Conservation (phyloP, 92 coral and sea anemone species). For the Scolanthus callimorphus region DNA sequence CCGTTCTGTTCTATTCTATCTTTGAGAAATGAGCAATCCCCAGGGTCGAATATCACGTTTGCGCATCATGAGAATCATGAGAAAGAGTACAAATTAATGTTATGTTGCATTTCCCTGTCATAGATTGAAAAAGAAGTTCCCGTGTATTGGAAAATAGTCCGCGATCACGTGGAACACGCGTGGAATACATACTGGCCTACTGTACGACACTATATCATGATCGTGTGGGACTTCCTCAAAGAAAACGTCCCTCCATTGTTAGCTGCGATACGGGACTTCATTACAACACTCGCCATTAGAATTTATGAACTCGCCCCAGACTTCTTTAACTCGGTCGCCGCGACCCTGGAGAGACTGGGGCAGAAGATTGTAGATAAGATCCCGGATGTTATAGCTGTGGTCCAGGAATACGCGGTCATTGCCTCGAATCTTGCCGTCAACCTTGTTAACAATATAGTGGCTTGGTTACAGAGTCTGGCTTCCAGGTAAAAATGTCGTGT, state of each 20-base stretch:
- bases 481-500: constrained; percentile 46
- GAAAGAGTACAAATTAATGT: too few relatives aligned
- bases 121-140: constrained; percentile 80
- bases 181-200: constrained; percentile 80
- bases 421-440: constrained; percentile 77
- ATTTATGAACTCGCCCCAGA: constrained; percentile 93
- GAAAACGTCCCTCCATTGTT: constrained; percentile 73
- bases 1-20: too few relatives aligned
- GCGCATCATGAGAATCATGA: too few relatives aligned
- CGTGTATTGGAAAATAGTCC: constrained; percentile 58
- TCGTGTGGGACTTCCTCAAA: constrained; percentile 70
- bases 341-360: constrained; percentile 71
- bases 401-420: constrained; percentile 85
- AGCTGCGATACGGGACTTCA: constrained; percentile 54
- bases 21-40: too few relatives aligned
- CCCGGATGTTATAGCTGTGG: constrained; percentile 89
- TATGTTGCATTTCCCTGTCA: neutral
- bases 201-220: constrained; percentile 58
- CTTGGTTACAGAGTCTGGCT: constrained; percentile 59
- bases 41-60: too few relatives aligned
- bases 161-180: constrained; percentile 35
- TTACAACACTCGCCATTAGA: constrained; percentile 32
- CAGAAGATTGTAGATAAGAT: constrained; percentile 74
- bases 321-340: constrained; percentile 76
- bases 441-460: constrained; percentile 50